Evolutionary conservation across 2,888 invertebrate genomes (phyloP).

Genomic region (Nephrotoma appendiculata): DNA sequence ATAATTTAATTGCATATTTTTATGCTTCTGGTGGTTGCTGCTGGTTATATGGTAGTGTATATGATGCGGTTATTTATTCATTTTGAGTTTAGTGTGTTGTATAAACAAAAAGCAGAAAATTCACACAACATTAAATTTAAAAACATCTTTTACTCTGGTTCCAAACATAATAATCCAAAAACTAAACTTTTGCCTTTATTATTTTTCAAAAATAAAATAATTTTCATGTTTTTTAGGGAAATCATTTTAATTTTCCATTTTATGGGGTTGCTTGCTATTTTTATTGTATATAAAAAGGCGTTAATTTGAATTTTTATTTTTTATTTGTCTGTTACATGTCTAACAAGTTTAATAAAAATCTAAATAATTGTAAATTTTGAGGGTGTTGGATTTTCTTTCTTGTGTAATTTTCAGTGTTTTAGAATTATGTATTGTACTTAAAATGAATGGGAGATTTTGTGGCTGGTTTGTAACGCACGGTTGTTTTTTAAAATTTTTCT

Average conservation of each 20-base stretch:
- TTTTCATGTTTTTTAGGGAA: neutral
- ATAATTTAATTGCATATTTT: neutral
- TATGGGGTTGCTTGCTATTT: neutral
- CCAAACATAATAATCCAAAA: neutral
- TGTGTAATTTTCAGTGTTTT: neutral
- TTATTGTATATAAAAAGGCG: neutral
- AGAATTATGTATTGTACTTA: neutral
- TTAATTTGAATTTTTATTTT: neutral
- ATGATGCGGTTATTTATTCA: neutral
- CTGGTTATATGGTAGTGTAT: neutral
- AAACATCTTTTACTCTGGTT: neutral
- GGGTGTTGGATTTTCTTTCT: neutral
- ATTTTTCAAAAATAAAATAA: neutral
- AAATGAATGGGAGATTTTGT: neutral
- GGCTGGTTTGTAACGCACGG: neutral
- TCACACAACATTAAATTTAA: neutral
- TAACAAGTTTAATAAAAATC: neutral
- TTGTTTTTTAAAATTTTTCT: neutral
- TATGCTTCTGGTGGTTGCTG: neutral
- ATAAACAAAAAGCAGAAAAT: neutral
- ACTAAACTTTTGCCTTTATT: neutral
- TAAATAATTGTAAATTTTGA: neutral
- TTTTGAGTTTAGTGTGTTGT: too few relatives aligned
- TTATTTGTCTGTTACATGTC: neutral
- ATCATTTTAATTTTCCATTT: neutral